A percentile compares a stretch with the other conserved stretches of the same genome.
These are phyloP conservation scores for Cherax destructor DNA, from an alignment of 1,140 invertebrate species.

Conservation along the genomic window DNA sequence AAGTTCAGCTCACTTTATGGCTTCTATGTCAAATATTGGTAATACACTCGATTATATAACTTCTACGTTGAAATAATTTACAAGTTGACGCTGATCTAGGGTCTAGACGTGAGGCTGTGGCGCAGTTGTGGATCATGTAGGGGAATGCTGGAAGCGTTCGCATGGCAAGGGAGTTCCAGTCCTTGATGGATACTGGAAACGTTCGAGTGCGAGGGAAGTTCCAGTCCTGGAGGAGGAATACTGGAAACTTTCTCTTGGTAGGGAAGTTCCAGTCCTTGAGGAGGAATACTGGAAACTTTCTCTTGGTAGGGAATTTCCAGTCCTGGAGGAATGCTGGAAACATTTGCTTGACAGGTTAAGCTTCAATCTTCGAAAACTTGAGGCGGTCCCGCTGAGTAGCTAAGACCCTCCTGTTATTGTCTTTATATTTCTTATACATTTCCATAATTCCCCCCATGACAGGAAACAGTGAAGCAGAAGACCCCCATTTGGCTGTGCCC, in stretches of 20 bases:
- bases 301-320: no score
- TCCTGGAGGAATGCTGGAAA: no score
- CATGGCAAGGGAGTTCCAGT: not conserved
- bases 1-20: not conserved
- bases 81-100: not conserved
- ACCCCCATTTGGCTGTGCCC: conserved; percentile 59
- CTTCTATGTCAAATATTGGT: not conserved
- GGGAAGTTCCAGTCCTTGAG: no score
- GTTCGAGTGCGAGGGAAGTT: no score
- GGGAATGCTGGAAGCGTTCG: not conserved
- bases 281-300: no score
- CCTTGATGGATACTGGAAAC: no score
- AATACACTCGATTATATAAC: not conserved
- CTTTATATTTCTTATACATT: not conserved
- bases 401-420: no score
- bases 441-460: not conserved
- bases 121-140: not conserved
- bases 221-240: no score
- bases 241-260: no score
- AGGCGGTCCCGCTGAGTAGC: no score
- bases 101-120: not conserved
- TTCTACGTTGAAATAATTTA: not conserved
- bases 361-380: no score
- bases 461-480: not conserved
- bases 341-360: no score